Conservation (phyloP, 1,140 invertebrate species). For the Drosophila repleta region DNA sequence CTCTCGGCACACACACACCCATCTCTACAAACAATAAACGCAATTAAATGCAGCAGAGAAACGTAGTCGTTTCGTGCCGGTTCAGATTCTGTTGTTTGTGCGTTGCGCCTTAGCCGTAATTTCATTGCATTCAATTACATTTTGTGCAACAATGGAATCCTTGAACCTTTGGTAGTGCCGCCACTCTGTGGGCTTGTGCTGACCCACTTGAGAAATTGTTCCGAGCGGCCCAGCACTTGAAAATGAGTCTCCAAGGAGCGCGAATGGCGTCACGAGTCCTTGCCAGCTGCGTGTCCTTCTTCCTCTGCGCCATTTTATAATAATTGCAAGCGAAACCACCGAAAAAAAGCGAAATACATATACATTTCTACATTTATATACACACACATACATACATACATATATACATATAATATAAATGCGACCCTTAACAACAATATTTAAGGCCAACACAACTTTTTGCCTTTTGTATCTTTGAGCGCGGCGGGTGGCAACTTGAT, state of each 20-base stretch:
- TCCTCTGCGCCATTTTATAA: conserved; percentile 72
- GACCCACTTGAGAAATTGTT: conserved; percentile 74
- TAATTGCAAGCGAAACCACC: conserved; percentile 70
- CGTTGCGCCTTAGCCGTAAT: conserved; percentile 38
- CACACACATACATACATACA: conserved; percentile 1
- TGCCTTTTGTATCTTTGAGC: conserved; percentile 33
- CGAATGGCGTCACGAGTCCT: conserved; percentile 54
- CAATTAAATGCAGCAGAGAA: conserved; percentile 68
- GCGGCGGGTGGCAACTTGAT: conserved; percentile 44
- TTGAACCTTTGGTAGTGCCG: conserved; percentile 58
- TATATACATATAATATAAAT: conserved; percentile 23
- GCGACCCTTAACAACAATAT: conserved; percentile 66
- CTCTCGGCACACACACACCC: background rate
- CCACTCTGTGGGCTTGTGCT: conserved; percentile 38
- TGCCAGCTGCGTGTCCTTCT: conserved; percentile 33
- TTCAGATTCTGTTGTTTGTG: conserved; percentile 10
- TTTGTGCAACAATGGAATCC: conserved; percentile 75
- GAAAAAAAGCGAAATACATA: conserved; percentile 37
- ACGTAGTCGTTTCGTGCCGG: background rate
- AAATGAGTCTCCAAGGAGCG: conserved; percentile 77
- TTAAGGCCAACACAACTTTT: conserved; percentile 48
- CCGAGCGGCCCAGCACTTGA: conserved; percentile 66
- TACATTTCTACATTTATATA: conserved; percentile 1
- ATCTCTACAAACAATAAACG: conserved; percentile 58
- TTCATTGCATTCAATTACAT: conserved; percentile 76